phyloP scores from a whole-genome alignment of 2,113 vertebrate genomes.

The Ictalurus punctatus region DNA sequence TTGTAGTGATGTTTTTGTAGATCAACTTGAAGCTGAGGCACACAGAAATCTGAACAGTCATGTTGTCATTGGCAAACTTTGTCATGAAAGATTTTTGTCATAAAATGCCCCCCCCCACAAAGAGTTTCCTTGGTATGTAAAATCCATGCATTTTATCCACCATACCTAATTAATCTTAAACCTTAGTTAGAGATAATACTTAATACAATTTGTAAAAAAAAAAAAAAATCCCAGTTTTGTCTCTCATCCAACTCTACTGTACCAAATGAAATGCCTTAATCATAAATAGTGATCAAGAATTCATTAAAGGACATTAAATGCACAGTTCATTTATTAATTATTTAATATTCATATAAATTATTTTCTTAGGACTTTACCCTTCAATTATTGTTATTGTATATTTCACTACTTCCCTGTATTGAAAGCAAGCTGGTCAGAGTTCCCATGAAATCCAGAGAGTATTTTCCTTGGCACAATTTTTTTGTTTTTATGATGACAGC shows the following conservation, averaged over 20 bases:
- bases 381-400: neutral
- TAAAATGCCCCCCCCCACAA: neutral
- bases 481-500: slow-evolving; percentile 41
- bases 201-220: neutral
- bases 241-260: neutral
- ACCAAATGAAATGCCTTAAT: neutral
- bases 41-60: slow-evolving; percentile 37
- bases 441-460: slow-evolving; percentile 8
- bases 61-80: slow-evolving; percentile 13
- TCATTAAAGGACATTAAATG: neutral
- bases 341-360: neutral
- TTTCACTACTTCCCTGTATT: neutral
- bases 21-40: slow-evolving; percentile 25
- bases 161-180: neutral
- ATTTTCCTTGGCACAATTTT: neutral
- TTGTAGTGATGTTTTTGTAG: slow-evolving; percentile 48
- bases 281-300: neutral
- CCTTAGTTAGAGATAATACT: neutral
- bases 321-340: neutral
- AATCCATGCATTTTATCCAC: neutral
- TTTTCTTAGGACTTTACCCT: neutral
- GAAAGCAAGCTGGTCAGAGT: neutral
- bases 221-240: neutral
- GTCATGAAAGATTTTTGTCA: neutral
- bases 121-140: neutral